Percentiles rank a stretch among this genome's conserved stretches.
These are phyloP conservation scores for Meda fulgida DNA, from an alignment of 2,797 vertebrate genomes.

Conservation along the genomic window DNA sequence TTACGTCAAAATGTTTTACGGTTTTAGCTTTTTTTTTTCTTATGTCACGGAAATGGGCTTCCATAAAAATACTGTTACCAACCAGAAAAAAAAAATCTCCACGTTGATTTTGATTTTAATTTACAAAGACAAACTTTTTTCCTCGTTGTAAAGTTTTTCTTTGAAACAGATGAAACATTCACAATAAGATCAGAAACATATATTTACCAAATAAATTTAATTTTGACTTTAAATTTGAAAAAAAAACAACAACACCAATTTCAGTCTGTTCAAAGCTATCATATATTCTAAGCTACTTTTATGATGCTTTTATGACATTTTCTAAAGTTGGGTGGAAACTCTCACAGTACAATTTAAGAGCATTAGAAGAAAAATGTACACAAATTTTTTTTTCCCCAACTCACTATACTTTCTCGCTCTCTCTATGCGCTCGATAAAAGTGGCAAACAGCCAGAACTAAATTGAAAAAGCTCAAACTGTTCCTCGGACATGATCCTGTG, in stretches of 20 bases:
- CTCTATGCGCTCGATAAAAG: not conserved
- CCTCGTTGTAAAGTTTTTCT: no score
- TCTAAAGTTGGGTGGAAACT: not conserved
- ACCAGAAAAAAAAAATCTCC: no score
- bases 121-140: no score
- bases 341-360: not conserved
- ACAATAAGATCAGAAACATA: not conserved
- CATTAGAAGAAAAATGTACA: not conserved
- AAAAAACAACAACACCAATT: not conserved
- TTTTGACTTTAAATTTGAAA: not conserved
- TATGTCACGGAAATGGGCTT: no score
- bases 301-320: not conserved
- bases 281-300: not conserved
- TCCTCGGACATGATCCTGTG: not conserved
- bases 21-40: no score
- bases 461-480: not conserved
- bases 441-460: not conserved
- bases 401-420: not conserved
- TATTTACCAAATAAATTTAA: not conserved
- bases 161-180: not conserved
- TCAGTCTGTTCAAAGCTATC: not conserved
- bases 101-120: no score
- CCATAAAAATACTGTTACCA: no score
- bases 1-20: no score
- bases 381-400: not conserved